Conservation (phyloP, 2,797 vertebrate species). For the Miichthys miiuy region DNA sequence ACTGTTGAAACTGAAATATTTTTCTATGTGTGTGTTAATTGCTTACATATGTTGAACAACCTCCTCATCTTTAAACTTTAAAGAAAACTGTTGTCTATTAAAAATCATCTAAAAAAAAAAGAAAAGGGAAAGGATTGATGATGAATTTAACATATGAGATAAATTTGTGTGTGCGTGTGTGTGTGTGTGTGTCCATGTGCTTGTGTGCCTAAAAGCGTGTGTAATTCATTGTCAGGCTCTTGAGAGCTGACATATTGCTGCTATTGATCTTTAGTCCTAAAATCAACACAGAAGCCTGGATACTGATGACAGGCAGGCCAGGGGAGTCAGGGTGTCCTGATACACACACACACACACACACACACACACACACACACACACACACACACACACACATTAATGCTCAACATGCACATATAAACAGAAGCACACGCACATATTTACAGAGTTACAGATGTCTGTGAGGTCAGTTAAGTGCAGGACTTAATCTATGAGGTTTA, state of each 20-base stretch:
- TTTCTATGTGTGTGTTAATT: not conserved
- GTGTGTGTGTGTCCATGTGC: constrained; percentile 68
- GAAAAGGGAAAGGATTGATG: not conserved
- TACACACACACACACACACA: constrained; percentile 66
- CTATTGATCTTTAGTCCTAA: constrained; percentile 90
- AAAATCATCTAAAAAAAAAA: too few relatives aligned
- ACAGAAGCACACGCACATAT: constrained; percentile 48
- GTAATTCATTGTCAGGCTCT: constrained; percentile 85
- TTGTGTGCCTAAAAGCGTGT: constrained; percentile 83
- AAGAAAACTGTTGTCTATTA: not conserved
- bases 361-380: constrained; percentile 21
- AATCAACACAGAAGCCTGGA: constrained; percentile 85
- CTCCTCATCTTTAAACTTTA: not conserved
- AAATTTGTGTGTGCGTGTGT: constrained; percentile 32
- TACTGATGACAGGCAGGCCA: constrained; percentile 76
- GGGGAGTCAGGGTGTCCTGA: constrained; percentile 72
- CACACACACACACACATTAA: constrained; percentile 41
- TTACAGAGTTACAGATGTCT: constrained; percentile 55
- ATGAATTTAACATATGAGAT: not conserved
- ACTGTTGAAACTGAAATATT: not conserved
- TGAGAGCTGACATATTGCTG: constrained; percentile 89
- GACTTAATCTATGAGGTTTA: constrained; percentile 4
- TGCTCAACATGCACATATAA: constrained; percentile 44
- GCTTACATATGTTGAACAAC: not conserved
- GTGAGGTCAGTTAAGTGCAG: constrained; percentile 33